phyloP scores from a whole-genome alignment of 2,888 invertebrate species.

The Rhopalosiphum nymphaeae region DNA sequence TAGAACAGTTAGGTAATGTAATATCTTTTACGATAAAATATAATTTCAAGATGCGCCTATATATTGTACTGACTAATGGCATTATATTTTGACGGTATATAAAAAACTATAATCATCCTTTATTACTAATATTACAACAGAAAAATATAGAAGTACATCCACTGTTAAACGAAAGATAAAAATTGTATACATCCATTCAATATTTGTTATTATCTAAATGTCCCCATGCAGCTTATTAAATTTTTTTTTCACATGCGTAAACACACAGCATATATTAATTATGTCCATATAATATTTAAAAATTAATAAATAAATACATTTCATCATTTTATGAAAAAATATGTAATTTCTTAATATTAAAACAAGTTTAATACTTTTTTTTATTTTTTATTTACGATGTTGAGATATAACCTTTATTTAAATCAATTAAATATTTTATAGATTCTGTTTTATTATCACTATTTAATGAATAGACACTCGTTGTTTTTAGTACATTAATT shows the following conservation, averaged over 20 bases:
- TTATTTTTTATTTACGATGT: not conserved
- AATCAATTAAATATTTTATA: not conserved
- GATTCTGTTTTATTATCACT: not conserved
- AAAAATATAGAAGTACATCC: not conserved
- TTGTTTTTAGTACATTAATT: not conserved
- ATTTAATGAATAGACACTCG: not conserved
- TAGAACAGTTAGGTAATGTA: not conserved
- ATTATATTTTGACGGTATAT: not conserved
- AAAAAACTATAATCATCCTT: not conserved
- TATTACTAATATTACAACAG: not conserved
- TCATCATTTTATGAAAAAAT: not conserved
- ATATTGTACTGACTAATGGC: not conserved
- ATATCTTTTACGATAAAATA: not conserved
- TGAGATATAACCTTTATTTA: not conserved
- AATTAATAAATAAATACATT: not conserved
- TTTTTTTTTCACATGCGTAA: not conserved
- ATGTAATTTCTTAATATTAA: not conserved
- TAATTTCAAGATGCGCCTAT: not conserved
- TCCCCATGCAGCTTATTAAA: not conserved
- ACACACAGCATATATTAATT: not conserved
- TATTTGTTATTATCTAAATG: not conserved
- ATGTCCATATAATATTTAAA: not conserved
- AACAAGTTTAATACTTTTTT: not conserved
- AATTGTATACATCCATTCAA: not conserved
- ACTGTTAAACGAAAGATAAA: not conserved